Evolutionary conservation across 2,113 vertebrate genomes (phyloP), one percentile per base, ranked within the genome.

Genomic region (Aegithalos caudatus): DNA sequence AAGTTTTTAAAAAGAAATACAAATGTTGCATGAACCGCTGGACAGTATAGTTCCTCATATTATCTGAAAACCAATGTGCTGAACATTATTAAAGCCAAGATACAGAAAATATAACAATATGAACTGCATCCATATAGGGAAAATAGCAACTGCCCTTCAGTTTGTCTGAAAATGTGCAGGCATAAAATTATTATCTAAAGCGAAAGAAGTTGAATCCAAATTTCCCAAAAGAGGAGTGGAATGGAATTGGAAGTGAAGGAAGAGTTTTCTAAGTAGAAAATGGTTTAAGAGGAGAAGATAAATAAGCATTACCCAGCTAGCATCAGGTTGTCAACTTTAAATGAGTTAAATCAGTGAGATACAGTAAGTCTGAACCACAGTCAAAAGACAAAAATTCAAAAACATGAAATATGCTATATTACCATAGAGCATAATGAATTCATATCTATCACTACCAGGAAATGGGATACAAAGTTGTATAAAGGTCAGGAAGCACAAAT

Each of bases 401-500:
- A 65, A 53, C 25, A 53, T 85, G 64, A 86, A 74, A 67, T 60
- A 60, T 17, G 44, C 48, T 65, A 9, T 88, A 72, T 29, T 73
- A 33, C 25, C 37, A 71, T 14, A 42, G 6, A 74, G 35, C 16
- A 82, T 48, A 60, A 82, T 50, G 21, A 81, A 89, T 81, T 94
- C 45, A 1, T 65, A 82, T 82, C 66, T 88, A 58, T 65, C 85
- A 70, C 76, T 66, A 77, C 33, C 54, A 94, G 92, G 85, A 90
- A 95, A 90, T 35, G 40, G 45, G 76, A 93, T 73, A 70, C 62
- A 58, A 88, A 93, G 66, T 44, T 90, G 42, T 51, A 51, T 64
- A 85, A 94, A 96, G 66, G 81, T 85, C 93, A 93, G 85, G 90
- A 95, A 96, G 65, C 51, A 88, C 79, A 82, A 91, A 90, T 79